Conservation (phyloP, 2,797 vertebrate genomes). For the Odontamblyopus lacepedii region DNA sequence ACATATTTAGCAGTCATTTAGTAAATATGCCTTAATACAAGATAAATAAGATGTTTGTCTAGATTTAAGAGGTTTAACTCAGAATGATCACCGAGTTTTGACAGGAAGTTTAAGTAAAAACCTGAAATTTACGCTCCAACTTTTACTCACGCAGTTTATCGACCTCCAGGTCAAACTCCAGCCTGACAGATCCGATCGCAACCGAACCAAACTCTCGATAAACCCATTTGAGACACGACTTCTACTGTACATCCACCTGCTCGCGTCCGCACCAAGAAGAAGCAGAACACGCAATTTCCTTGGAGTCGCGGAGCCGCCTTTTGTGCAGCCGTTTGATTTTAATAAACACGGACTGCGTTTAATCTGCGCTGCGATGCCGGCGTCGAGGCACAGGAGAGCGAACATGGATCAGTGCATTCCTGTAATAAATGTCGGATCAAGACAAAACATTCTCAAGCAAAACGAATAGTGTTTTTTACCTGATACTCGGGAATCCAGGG, state of each 20-base stretch:
- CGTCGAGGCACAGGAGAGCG: background rate
- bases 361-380: background rate
- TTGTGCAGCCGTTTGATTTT: background rate
- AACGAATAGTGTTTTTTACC: slow-evolving; percentile 81
- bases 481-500: slow-evolving; percentile 90
- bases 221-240: background rate
- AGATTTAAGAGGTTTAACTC: no score
- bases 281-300: background rate
- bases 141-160: no score
- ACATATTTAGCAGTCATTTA: no score
- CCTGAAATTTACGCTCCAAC: no score
- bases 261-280: background rate
- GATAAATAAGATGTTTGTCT: no score
- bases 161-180: no score
- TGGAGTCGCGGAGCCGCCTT: background rate
- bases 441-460: slow-evolving; percentile 43
- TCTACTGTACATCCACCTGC: background rate
- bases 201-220: background rate
- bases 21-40: no score
- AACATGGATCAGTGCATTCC: slow-evolving; percentile 13
- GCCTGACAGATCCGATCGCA: background rate
- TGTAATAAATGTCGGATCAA: slow-evolving; percentile 27
- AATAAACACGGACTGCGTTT: slow-evolving; percentile 2
- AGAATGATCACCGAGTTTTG: no score
- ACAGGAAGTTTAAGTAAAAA: no score